Base-by-base conservation (phyloP, 2,113 vertebrate genomes). In the Anseranas semipalmata region DNA sequence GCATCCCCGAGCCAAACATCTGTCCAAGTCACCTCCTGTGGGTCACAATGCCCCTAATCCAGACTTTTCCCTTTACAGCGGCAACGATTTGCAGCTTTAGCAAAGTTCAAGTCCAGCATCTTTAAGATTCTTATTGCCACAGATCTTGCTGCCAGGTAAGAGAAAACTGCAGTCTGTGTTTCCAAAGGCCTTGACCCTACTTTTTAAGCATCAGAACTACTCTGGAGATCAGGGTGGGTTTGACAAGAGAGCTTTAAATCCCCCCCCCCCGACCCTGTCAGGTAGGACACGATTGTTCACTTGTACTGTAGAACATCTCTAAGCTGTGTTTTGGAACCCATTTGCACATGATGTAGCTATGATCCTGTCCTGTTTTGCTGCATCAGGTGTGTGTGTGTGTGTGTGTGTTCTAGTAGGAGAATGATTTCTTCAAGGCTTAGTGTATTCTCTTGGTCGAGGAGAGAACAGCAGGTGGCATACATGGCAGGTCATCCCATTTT, bases 51-150 rank as follows among this genome's bases (percentile, higher is more conserved):
- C 3, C 32, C 32, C 92, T 46, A 7, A 58, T 5, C 1, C 8
- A 9, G 10, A 0, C 1, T 19, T 10, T 7, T 32, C 53, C 21
- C 32, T 25, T 41, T 9, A 2, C 96, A 99, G 99, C 99, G 97
- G 91, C 98, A 99, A 70, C 98, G 99, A 22, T 99, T 99, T 90
- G 98, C 99, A 4, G 99, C 99, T 76, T 96, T 99, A 33, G 98
- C 99, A 33, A 99, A 98, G 97, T 99, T 99, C 98, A 99, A 99
- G 78, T 99, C 99, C 87, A 99, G 99, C 76, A 98, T 99, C 97
- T 99, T 98, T 97, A 99, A 98, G 97, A 99, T 99, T 94, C 98
- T 99, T 43, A 98, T 99, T 2, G 99, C 99, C 0, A 99, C 99
- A 0, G 99, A 99, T 0, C 99, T 99, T 5, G 99, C 99, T 48